These are phyloP conservation scores for Eurosta solidaginis DNA, from an alignment of 1,140 invertebrate genomes.

Conservation along the genomic window DNA sequence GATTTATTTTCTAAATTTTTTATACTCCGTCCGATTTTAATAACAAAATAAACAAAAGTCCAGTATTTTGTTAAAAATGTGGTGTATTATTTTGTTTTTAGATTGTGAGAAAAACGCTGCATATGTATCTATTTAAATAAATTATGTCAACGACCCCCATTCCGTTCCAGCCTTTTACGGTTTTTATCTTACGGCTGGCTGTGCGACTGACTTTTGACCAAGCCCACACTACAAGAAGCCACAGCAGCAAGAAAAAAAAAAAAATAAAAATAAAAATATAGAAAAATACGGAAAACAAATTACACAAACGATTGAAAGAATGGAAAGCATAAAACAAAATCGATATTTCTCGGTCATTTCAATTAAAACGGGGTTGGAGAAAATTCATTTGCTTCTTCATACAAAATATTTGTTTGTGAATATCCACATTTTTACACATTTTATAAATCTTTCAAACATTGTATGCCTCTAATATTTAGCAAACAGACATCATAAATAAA, in stretches of 20 bases:
- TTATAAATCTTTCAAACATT: background rate
- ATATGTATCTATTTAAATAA: background rate
- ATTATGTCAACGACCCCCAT: background rate
- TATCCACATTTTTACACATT: background rate
- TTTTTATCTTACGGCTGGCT: no score
- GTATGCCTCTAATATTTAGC: no score
- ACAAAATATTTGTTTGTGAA: background rate
- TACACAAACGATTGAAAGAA: conserved; percentile 22
- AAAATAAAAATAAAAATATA: no score
- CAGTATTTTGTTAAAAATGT: no score
- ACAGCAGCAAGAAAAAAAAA: no score
- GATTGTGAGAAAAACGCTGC: background rate
- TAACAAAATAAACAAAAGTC: no score
- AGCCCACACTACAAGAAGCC: background rate
- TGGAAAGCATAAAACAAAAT: conserved; percentile 16
- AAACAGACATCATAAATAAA: no score
- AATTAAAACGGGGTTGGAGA: conserved; percentile 1
- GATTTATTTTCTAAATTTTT: no score
- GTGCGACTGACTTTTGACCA: background rate
- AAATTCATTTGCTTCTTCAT: background rate
- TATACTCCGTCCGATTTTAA: no score
- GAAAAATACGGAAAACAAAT: background rate
- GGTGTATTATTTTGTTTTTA: no score
- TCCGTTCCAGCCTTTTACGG: no score
- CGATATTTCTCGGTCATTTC: conserved; percentile 9